Base-by-base conservation (phyloP, 2,888 invertebrate species). In the Ctenicera cuprea region DNA sequence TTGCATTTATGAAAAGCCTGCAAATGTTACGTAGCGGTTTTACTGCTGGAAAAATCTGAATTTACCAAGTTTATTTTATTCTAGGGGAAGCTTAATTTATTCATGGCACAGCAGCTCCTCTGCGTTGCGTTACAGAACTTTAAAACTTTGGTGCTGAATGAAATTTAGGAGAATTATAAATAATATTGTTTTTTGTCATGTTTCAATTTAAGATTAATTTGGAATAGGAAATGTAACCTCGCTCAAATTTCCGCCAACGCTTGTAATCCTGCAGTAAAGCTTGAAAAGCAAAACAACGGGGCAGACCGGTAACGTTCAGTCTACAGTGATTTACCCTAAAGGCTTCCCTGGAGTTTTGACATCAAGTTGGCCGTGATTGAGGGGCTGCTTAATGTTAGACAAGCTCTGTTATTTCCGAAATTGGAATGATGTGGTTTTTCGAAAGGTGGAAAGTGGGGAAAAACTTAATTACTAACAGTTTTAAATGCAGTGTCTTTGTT, bases 71-170 rank as follows among this genome's bases (percentile, higher is more conserved):
- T 54, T 54, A 54, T 54, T 54, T 54, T 22, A 54, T 30, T 22
- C 54, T 8, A 54, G 14, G 30, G 30, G 54, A 45, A 30, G 14
- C 5, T 54, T 54, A 54, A 54, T 54, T 54, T 54, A 54, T 54
- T 54, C 54, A 54, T 30, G n/a, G 54, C 52, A 22, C 26, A n/a
- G n/a, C 26, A 12, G 26, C 12, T 26, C 52, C n/a, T 30, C 54
- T 26, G 22, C 14, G 20, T 12, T 26, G 12, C 50, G 50, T 50
- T 50, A 22, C 16, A 20, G 12, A 50, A 50, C 22, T 50, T 50
- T 26, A 9, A 50, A 50, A 50, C 50, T 22, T 16, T 3, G 9
- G 26, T 30, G 14, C 30, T 54, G 30, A 14, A 20, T 30, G 26
- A 20, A 54, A 54, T 26, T 52, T 52, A 11, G 22, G n/a, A 12